These are phyloP conservation scores for Orestias chungarensis DNA, from an alignment of 2,797 vertebrate species.

Conservation along the genomic window DNA sequence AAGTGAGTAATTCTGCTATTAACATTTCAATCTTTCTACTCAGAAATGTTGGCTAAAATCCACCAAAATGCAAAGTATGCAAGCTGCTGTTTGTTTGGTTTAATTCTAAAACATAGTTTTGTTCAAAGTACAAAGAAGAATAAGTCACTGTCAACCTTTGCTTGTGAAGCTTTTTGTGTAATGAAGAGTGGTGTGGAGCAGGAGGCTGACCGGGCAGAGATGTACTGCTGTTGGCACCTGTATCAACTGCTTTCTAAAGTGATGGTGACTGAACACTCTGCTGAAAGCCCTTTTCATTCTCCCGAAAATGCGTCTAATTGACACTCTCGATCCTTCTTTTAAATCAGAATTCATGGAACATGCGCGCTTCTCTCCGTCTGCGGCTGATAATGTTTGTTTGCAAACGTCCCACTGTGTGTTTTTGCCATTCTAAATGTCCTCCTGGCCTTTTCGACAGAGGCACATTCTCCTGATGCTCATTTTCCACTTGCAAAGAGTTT, in stretches of 20 bases:
- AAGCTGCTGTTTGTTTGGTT: no score
- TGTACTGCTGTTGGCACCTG: constrained; percentile 51
- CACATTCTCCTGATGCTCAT: constrained; percentile 54
- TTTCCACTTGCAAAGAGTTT: constrained; percentile 36
- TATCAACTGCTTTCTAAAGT: constrained; percentile 37
- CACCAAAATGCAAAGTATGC: no score
- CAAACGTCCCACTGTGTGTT: constrained; percentile 12
- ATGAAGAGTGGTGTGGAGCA: constrained; percentile 49
- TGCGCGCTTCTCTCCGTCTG: neutral
- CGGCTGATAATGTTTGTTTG: neutral
- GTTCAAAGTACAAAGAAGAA: neutral
- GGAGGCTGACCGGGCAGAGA: constrained; percentile 35
- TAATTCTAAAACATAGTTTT: neutral
- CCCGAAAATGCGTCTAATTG: constrained; percentile 22
- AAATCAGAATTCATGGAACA: constrained; percentile 3
- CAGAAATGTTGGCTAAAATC: neutral
- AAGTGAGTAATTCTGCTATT: no score
- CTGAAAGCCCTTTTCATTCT: constrained; percentile 19
- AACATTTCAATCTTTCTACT: neutral
- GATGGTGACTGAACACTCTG: constrained; percentile 25
- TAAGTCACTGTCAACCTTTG: no score
- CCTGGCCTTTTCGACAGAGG: constrained; percentile 41
- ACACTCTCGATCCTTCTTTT: constrained; percentile 11
- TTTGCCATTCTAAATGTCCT: constrained; percentile 33
- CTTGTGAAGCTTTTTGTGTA: constrained; percentile 52